Base-by-base conservation (phyloP, 2,113 vertebrate species). In the Motacilla alba region DNA sequence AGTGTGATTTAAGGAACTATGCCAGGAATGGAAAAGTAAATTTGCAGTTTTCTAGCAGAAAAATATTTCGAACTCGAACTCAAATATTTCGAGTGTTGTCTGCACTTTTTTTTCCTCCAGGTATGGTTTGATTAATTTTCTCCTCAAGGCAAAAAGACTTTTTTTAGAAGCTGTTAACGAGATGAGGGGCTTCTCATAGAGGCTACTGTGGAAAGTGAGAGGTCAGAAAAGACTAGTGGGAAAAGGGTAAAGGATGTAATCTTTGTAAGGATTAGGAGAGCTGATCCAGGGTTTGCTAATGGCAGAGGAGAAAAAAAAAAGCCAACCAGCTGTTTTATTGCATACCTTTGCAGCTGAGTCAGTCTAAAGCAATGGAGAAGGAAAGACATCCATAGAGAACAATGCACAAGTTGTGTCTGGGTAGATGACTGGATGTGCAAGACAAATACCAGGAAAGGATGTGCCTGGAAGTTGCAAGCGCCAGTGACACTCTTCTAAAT, bases 201-300 rank as follows among this genome's bases (percentile, higher is more conserved):
- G 35, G 46, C n/a, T 37, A 75, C 67, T 16, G 33, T 56, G 83
- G 78, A 89, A 93, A 91, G 53, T 46, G 41, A 73, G 79, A 94
- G 83, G 83, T 91, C 78, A 88, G 31, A 77, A 64, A 72, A 49
- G 30, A 95, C 50, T 33, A 83, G 62, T 67, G 58, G 69, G 93
- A 79, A 89, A 83, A 89, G 44, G 27, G 73, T 72, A 63, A 94
- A 87, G 56, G 69, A 94, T 58, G 44, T 41, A 91, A 84, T 81
- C 73, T 92, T 78, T 70, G 27, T 10, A 81, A 70, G 59, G 93
- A 87, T 95, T 97, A 94, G 53, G 73, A 94, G 52, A 59, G 22
- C 7, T 94, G 93, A 91, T 87, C 59, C 80, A 78, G 19, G 15
- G 62, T 63, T 93, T 94, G 87, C 67, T 88, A 83, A 91, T 70